Base-by-base conservation (phyloP, 1,140 invertebrate genomes). In the Drosophila paulistorum region DNA sequence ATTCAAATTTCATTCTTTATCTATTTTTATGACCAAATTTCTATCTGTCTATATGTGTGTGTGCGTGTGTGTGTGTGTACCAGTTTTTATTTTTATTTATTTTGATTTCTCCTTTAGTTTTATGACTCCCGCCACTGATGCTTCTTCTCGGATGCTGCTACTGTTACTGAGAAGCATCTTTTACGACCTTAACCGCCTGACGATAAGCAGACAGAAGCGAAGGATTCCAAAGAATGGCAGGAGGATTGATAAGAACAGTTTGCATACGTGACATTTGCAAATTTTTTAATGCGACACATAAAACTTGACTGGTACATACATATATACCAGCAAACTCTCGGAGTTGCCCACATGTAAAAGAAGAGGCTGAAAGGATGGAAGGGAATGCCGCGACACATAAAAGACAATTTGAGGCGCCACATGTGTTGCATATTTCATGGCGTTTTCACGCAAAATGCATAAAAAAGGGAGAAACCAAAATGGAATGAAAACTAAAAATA, bases 351-450 rank as follows among this genome's bases (percentile, higher is more conserved):
- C 30, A 51, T 51, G 45, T 20, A 74, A 57, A 42, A n/a, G 54
- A 26, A 48, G 54, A 30, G 71, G 57, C 63, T 33, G 33, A 9
- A 57, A 64, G 80, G 37, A 67, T 59, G 11, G 37, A 13, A 39
- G 37, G 45, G 51, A 23, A 17, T 7, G 30, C n/a, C 66, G 54
- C 17, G 35, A 35, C 71, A 58, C 77, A 79, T 86, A 82, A 86
- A 87, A 76, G 76, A 79, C 83, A 77, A 74, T 79, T 87, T 74
- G 58, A 69, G 83, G 82, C 83, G 79, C 76, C 83, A 51, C 45
- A 87, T 87, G 83, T 86, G 83, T 83, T 86, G 83, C 83, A 86
- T 86, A 86, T 87, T 86, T 86, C 83, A 86, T 83, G 83, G 83
- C 79, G 67, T 83, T 86, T 86, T 86, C 59, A 77, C 76, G 68